Evolutionary conservation across 2,888 invertebrate genomes (phyloP), one percentile per base, ranked within the genome.

Genomic region (Catocala nupta): DNA sequence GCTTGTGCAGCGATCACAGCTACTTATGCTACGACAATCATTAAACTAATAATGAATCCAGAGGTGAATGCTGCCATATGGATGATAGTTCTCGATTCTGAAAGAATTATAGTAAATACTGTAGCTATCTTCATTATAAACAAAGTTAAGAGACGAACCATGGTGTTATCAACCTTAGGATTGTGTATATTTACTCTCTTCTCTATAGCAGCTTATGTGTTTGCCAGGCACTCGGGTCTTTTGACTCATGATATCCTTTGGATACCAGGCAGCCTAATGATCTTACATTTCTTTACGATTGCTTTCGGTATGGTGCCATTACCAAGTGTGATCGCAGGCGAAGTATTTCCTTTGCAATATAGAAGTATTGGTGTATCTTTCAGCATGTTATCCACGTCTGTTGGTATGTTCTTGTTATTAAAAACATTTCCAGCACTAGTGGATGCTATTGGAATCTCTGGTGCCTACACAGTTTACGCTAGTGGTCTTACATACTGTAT

Each of bases 321-420:
- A 63, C 96, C 96, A 0, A 96, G 96, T 90, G 95, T 96, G 7
- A 95, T 97, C 86, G 95, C 96, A 47, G 96, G 96, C 0, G 97
- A 97, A 81, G 91, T 97, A 0, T 96, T 96, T 70, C 95, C 96
- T 5, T 88, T 95, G 34, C 92, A 94, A 53, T 95, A 95, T 55
- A 91, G 96, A 54, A 95, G 96, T 25, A 84, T 95, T 0, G 96
- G 96, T 1, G 95, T 96, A 1, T 96, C 95, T 0, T 87, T 96
- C 11, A 95, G 95, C n/a, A 88, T 95, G 16, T 92, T 95, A 48
- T 92, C 95, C 3, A 93, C 95, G 13, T 95, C 95, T 50, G 77
- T 92, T 1, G 92, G 95, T 53, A 95, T 95, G 70, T 96, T 96
- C 77, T 12, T 95, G 3, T 95, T 95, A 5, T 94, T 96, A 0